These are phyloP conservation scores for Eupithecia insigniata DNA, from an alignment of 2,888 invertebrate genomes.

Conservation along the genomic window DNA sequence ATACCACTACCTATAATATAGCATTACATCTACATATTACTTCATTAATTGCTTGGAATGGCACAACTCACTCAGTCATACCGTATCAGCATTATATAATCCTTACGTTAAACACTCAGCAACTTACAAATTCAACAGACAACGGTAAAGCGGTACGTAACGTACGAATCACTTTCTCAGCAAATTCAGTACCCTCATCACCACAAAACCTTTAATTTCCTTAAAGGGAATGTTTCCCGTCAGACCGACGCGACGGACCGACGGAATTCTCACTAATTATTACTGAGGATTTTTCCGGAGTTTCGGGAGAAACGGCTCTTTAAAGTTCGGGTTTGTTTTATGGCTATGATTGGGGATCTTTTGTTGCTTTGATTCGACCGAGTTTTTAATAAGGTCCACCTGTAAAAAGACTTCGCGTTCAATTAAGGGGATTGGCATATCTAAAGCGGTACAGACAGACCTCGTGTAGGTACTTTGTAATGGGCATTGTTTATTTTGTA, in stretches of 20 bases:
- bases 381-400: background rate
- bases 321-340: background rate
- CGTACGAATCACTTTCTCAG: background rate
- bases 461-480: background rate
- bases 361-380: conserved; percentile 2
- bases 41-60: too few species aligned
- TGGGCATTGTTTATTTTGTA: background rate
- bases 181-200: conserved; percentile 4
- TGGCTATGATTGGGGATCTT: background rate
- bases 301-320: background rate
- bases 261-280: conserved; percentile 3
- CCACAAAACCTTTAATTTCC: conserved; percentile 1
- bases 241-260: background rate
- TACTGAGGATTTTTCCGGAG: background rate
- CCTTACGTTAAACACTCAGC: background rate
- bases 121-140: background rate
- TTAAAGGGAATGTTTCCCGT: background rate
- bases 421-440: background rate
- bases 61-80: too few species aligned
- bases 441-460: background rate
- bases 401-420: background rate
- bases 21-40: too few species aligned
- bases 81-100: background rate
- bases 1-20: too few species aligned
- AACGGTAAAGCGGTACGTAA: background rate